These are phyloP conservation scores for Isurus oxyrinchus DNA, from an alignment of 2,113 vertebrate genomes.

Conservation along the genomic window DNA sequence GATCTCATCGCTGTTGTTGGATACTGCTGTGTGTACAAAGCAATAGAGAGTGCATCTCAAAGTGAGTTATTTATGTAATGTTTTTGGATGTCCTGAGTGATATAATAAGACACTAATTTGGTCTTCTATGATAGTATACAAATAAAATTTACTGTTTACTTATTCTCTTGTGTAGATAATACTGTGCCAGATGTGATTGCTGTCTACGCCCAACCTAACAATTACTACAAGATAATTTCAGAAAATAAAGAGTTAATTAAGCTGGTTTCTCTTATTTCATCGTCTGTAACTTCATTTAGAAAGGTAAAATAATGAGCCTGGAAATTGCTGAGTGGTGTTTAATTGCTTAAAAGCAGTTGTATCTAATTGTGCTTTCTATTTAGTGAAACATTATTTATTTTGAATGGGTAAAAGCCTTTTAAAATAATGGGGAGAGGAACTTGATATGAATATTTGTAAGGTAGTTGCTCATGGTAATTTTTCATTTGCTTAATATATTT, in stretches of 20 bases:
- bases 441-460: not conserved
- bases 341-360: not conserved
- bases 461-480: not conserved
- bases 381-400: not conserved
- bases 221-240: conserved; percentile 34
- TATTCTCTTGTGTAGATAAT: conserved; percentile 9
- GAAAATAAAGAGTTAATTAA: conserved; percentile 31
- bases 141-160: not conserved
- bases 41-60: not conserved
- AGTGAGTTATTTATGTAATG: not conserved
- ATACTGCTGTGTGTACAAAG: not conserved
- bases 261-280: conserved; percentile 25
- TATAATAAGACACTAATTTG: not conserved
- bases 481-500: not conserved
- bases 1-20: not conserved
- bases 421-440: not conserved
- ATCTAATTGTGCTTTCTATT: not conserved
- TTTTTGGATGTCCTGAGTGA: not conserved
- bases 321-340: not conserved
- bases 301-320: conserved; percentile 5
- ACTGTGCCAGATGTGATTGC: not conserved
- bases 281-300: not conserved
- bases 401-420: not conserved
- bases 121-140: not conserved
- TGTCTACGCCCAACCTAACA: not conserved